A percentile compares a stretch with the other conserved stretches of the same genome.
Conservation (phyloP, 2,113 vertebrate species). For the Neodon shergylaensis region DNA sequence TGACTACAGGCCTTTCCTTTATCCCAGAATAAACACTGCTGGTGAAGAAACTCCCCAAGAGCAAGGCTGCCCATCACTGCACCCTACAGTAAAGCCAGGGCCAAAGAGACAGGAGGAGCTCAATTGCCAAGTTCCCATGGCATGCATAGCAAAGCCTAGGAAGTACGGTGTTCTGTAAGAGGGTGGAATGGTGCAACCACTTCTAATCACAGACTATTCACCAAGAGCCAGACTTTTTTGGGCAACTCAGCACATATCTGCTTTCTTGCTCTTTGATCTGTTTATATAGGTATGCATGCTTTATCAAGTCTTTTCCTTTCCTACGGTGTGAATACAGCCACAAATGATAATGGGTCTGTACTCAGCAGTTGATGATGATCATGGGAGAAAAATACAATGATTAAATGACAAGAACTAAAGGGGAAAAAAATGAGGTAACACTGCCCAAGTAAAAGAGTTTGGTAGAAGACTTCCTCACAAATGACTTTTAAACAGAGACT, state of each 20-base stretch:
- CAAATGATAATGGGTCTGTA: background rate
- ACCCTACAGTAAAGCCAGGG: background rate
- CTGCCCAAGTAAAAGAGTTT: background rate
- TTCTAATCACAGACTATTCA: background rate
- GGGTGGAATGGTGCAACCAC: accelerated
- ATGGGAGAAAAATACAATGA: background rate
- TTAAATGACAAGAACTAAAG: background rate
- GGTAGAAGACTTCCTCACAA: background rate
- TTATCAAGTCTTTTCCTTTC: background rate
- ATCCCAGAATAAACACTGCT: background rate
- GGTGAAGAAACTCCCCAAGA: background rate
- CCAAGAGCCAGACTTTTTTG: background rate
- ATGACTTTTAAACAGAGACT: background rate
- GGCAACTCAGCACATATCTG: background rate
- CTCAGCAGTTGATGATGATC: background rate
- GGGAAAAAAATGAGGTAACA: too few relatives aligned
- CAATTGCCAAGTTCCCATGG: background rate
- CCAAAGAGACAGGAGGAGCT: background rate
- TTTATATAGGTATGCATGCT: background rate
- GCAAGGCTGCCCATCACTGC: background rate
- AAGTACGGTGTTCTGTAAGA: background rate
- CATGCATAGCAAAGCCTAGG: too few relatives aligned
- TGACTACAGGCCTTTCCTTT: background rate
- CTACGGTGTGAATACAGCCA: background rate
- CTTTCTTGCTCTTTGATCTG: background rate